Conservation (phyloP, 2,797 vertebrate species). For the Myotis planiceps region DNA sequence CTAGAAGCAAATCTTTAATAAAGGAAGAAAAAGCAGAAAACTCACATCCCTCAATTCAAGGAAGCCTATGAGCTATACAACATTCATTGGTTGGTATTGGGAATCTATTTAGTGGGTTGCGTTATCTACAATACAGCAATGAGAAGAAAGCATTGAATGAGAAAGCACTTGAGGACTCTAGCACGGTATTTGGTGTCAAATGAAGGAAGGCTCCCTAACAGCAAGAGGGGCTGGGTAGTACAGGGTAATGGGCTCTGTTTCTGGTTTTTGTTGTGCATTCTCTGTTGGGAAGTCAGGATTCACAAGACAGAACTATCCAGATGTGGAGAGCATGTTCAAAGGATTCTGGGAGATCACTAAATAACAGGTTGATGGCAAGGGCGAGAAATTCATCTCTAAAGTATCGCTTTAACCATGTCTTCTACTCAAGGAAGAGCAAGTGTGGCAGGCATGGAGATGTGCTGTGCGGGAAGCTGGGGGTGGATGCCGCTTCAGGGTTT, state of each 20-base stretch:
- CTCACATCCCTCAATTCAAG: neutral
- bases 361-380: neutral
- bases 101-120: neutral
- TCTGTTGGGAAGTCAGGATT: neutral
- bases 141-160: neutral
- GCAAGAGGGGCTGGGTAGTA: neutral
- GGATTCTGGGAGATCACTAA: neutral
- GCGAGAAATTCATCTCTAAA: neutral
- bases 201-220: neutral
- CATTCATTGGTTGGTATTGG: neutral
- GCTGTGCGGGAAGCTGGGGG: fast-evolving
- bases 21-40: neutral
- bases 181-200: neutral
- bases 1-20: constrained; percentile 13
- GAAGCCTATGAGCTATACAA: neutral
- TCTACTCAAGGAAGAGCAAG: neutral
- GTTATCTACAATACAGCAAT: neutral
- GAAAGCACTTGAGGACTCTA: neutral
- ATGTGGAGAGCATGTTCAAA: neutral
- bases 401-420: neutral
- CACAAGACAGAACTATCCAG: neutral
- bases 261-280: neutral
- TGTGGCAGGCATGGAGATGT: fast-evolving
- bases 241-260: neutral
- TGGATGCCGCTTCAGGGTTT: neutral